phyloP scores from a whole-genome alignment of 2,888 invertebrate genomes.

The Dorcus parallelipipedus region DNA sequence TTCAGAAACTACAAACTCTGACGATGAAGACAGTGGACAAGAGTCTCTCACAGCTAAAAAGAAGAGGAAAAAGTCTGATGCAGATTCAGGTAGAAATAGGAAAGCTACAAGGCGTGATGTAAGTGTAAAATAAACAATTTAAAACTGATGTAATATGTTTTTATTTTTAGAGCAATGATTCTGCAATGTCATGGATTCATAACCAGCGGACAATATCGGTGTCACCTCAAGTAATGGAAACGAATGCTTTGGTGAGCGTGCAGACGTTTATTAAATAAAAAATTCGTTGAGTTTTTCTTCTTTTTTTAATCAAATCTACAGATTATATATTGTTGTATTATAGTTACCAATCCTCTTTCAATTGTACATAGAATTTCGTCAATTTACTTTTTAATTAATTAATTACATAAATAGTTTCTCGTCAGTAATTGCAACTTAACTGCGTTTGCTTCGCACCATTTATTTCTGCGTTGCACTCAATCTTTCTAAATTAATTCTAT shows the following conservation, averaged over 20 bases:
- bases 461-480: too few relatives aligned
- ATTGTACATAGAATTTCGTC: too few relatives aligned
- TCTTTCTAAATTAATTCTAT: too few relatives aligned
- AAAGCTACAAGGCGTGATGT: conserved; percentile 26
- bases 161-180: conserved; percentile 26
- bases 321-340: too few relatives aligned
- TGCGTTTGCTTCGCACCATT: too few relatives aligned
- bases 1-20: conserved; percentile 49
- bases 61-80: conserved; percentile 60
- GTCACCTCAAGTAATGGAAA: conserved; percentile 17
- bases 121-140: background rate
- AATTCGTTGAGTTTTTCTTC: background rate
- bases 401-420: too few relatives aligned
- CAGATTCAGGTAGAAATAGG: conserved; percentile 42
- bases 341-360: too few relatives aligned
- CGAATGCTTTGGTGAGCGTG: conserved; percentile 8
- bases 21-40: conserved; percentile 77
- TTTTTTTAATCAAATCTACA: background rate
- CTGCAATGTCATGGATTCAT: conserved; percentile 20
- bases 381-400: background rate
- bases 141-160: background rate
- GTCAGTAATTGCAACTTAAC: too few relatives aligned
- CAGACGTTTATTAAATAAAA: conserved; percentile 1
- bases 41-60: conserved; percentile 86
- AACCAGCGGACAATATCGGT: conserved; percentile 18